Percentiles rank a stretch among this genome's conserved stretches.
Evolutionary conservation across 2,797 vertebrate genomes (phyloP).

Genomic region (Clarias laeviceps): DNA sequence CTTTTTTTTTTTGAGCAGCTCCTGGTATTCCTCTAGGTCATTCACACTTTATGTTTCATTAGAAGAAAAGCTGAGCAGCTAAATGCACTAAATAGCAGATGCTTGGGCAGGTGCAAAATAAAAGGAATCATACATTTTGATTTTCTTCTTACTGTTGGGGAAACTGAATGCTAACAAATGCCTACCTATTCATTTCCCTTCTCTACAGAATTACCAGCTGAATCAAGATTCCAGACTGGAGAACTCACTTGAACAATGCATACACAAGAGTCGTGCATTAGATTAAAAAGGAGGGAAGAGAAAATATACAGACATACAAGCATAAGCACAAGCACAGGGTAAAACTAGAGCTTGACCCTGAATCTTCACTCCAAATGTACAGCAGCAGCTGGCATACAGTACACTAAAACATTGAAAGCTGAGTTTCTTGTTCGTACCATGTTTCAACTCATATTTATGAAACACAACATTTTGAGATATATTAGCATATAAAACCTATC

Average conservation of each 20-base stretch:
- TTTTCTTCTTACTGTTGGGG: constrained; percentile 29
- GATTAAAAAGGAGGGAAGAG: background rate
- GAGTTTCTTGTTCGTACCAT: background rate
- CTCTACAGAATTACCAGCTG: background rate
- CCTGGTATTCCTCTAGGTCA: background rate
- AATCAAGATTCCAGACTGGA: background rate
- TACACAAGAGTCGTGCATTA: background rate
- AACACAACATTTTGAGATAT: background rate
- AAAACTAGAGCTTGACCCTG: background rate
- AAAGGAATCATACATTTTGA: constrained; percentile 68
- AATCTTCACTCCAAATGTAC: background rate
- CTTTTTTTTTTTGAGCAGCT: background rate
- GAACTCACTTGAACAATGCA: background rate
- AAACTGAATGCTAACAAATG: constrained; percentile 11
- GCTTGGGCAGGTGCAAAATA: constrained; percentile 73
- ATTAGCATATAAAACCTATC: background rate
- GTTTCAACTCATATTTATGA: background rate
- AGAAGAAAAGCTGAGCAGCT: constrained; percentile 46
- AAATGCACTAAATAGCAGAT: constrained; percentile 70
- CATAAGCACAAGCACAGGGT: background rate
- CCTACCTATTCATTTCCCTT: constrained; percentile 6
- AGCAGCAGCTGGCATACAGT: background rate
- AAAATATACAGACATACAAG: background rate
- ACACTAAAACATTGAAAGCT: background rate
- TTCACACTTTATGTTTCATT: background rate